Base-by-base conservation (phyloP, 2,888 invertebrate species). In the Chrysodeixis includens region DNA sequence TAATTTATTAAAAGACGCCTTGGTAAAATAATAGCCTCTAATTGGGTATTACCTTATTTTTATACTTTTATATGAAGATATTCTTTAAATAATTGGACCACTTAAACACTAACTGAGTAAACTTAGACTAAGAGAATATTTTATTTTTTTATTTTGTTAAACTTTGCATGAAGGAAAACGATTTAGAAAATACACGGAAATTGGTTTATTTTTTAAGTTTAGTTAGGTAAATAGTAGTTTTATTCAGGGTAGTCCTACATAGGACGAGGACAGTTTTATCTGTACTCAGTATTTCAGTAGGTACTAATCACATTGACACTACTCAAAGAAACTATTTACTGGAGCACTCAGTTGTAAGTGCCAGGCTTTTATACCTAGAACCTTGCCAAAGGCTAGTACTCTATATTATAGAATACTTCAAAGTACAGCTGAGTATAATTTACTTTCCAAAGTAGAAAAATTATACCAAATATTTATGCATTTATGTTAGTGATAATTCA, bases 241-340 rank as follows among this genome's bases (percentile, higher is more conserved):
- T 12, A 52, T 18, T 32, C 20, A 59, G 44, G 51, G 9, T n/a
- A 40, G 61, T 55, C 8, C 32, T 5, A 10, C 20, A 61, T 60
- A 76, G 26, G 30, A 40, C 53, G 30, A 59, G 30, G 51, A 54
- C 46, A 49, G 10, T 20, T 10, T 20, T 20, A 20, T n/a, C n/a
- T n/a, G n/a, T n/a, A n/a, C n/a, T n/a, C 18, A 18, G 32, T n/a
- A n/a, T n/a, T n/a, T 30, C 49, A 22, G 16, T 54, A 54, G 32
- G 56, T 52, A 57, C 51, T 74, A 78, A 78, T 74, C 70, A 20
- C 59, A 70, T 74, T 77, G 78, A 44, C 73, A 77, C 74, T 73
- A 44, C 44, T 77, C 78, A 74, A 77, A 77, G 78, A 67, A 56
- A 61, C 58, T 59, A 53, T 62, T 61, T 62, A 54, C 62, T 22